Conservation (phyloP, 2,113 vertebrate genomes). For the Phoxinus phoxinus region DNA sequence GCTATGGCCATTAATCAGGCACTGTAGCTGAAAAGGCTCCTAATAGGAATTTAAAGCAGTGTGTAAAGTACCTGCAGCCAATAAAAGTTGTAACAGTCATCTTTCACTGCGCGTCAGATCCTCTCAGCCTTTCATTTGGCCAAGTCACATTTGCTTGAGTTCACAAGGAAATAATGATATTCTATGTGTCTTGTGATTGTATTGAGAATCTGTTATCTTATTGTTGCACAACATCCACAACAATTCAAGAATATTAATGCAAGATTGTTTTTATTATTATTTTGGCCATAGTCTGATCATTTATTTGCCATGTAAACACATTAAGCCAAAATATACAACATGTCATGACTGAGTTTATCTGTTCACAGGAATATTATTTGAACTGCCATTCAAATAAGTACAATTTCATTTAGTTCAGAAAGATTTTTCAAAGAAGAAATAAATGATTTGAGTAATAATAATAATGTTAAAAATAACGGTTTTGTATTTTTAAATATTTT, state of each 20-base stretch:
- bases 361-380: background rate
- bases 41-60: conserved; percentile 71
- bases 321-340: background rate
- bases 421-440: too few species aligned
- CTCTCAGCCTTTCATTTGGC: background rate
- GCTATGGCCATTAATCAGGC: conserved; percentile 65
- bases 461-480: too few species aligned
- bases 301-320: background rate
- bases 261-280: background rate
- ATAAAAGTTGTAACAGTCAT: conserved; percentile 61
- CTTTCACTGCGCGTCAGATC: conserved; percentile 1
- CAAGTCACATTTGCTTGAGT: background rate
- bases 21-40: conserved; percentile 62
- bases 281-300: background rate
- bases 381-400: too few species aligned
- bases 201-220: background rate
- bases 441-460: too few species aligned
- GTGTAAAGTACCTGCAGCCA: conserved; percentile 65
- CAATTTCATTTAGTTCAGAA: too few species aligned
- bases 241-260: background rate
- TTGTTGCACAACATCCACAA: background rate
- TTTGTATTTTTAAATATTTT: too few species aligned
- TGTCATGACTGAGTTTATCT: too few species aligned
- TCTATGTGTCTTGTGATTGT: background rate
- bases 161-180: background rate